Percentiles rank a stretch among this genome's conserved stretches.
Conservation (phyloP, 2,888 invertebrate species). For the Eupeodes latifasciatus region DNA sequence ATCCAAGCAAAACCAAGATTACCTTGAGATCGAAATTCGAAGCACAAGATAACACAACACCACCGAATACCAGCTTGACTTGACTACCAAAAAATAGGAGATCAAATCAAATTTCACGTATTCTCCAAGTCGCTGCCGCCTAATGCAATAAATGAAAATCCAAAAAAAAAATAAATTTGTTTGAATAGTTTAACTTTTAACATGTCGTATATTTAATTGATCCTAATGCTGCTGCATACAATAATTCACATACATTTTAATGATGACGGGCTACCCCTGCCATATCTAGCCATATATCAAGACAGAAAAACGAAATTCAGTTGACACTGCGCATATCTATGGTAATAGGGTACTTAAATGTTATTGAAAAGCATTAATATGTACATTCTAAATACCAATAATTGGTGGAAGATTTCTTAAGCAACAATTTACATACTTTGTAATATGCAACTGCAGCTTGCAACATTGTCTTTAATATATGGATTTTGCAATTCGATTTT, state of each 20-base stretch:
- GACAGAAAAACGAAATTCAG: not conserved
- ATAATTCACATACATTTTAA: not conserved
- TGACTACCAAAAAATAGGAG: slow-evolving; percentile 13
- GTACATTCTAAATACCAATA: too few species aligned
- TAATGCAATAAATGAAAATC: not conserved
- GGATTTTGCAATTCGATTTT: too few species aligned
- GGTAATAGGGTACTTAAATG: too few species aligned
- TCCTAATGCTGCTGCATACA: not conserved
- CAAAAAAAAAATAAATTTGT: not conserved
- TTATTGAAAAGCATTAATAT: too few species aligned
- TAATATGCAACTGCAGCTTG: too few species aligned
- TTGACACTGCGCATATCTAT: not conserved
- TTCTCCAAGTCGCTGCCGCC: not conserved
- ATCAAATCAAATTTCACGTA: not conserved
- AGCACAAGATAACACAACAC: not conserved
- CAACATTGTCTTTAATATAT: too few species aligned
- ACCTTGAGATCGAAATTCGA: not conserved
- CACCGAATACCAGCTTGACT: not conserved
- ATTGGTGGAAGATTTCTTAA: too few species aligned
- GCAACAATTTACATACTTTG: too few species aligned
- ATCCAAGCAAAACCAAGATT: not conserved
- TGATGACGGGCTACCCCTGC: not conserved
- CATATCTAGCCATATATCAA: not conserved
- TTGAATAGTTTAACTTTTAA: not conserved
- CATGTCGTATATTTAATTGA: not conserved